Percentiles rank a stretch among this genome's conserved stretches.
These are phyloP conservation scores for Rhagonycha fulva DNA, from an alignment of 2,888 invertebrate genomes.

Conservation along the genomic window DNA sequence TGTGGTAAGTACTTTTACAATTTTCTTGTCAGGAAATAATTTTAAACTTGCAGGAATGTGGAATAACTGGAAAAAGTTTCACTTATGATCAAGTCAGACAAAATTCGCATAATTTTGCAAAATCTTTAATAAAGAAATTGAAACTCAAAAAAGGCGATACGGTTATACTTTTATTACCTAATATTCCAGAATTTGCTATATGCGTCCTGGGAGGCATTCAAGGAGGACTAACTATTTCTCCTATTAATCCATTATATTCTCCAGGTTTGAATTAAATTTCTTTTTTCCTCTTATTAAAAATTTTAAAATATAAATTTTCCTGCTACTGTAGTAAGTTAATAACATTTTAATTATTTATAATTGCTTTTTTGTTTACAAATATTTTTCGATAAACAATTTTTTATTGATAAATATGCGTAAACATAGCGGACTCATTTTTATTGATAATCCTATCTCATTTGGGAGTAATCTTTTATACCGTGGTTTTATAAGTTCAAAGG, in stretches of 20 bases:
- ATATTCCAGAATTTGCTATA: conserved; percentile 74
- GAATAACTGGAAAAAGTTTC: conserved; percentile 70
- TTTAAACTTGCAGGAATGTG: conserved; percentile 67
- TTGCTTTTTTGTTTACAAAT: background rate
- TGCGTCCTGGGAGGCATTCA: conserved; percentile 68
- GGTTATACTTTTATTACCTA: conserved; percentile 73
- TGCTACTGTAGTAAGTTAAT: background rate
- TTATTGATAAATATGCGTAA: background rate
- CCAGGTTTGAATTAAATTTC: conserved; percentile 29
- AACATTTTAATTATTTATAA: background rate
- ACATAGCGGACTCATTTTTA: background rate
- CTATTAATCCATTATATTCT: conserved; percentile 75
- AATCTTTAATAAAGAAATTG: conserved; percentile 63
- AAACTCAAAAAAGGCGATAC: conserved; percentile 69
- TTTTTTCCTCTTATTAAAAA: background rate
- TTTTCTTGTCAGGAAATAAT: conserved; percentile 14
- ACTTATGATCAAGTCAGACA: conserved; percentile 71
- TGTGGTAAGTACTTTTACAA: conserved; percentile 59
- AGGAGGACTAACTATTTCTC: conserved; percentile 71
- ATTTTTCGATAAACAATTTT: too few relatives aligned
- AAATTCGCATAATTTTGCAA: conserved; percentile 63
- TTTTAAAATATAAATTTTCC: background rate
- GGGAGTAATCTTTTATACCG: background rate
- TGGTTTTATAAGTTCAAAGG: background rate
- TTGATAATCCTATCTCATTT: background rate